Base-by-base conservation (phyloP, 2,797 vertebrate genomes). In the Sebastes baramenuke region DNA sequence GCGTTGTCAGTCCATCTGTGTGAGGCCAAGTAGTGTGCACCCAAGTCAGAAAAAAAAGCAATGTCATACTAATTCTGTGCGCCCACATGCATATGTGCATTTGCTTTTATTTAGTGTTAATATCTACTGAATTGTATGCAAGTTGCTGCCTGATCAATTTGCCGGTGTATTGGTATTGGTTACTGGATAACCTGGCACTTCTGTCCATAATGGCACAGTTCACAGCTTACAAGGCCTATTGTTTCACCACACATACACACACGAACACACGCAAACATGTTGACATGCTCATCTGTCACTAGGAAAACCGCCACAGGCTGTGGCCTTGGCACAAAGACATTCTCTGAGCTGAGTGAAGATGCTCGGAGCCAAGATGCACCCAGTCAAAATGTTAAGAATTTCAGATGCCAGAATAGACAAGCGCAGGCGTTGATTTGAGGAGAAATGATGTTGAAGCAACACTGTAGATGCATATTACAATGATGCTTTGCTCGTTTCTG, bases 251-350 rank as follows among this genome's bases (percentile, higher is more conserved):
- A 76, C 71, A 67, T 72, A 62, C 82, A 67, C 62, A 71, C 77
- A 76, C 61, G 2, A 49, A 20, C 46, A 49, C 88, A 88, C 83
- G 87, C 90, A 93, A 87, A 91, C 90, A 93, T 83, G 92, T 93
- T 95, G 94, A 95, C 94, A 94, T 92, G 93, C 95, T 95, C 95
- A 95, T 95, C 95, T 95, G 94, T 96, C 95, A 96, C 92, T 90
- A 92, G 91, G 90, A 93, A 94, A 95, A 94, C 80, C 58, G 93
- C 95, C 94, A 95, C 92, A 90, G 95, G 95, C 96, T 93, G 95
- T 90, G 93, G 93, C 94, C 94, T 94, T 93, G 94, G 94, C 95
- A 95, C 94, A 95, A 94, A 95, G 94, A 95, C 94, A 88, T 94
- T 94, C 91, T 94, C 92, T 62, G 88, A 93, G 89, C 92, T 90